phyloP scores from a whole-genome alignment of 1,140 invertebrate genomes.

The Gonioctena quinquepunctata region DNA sequence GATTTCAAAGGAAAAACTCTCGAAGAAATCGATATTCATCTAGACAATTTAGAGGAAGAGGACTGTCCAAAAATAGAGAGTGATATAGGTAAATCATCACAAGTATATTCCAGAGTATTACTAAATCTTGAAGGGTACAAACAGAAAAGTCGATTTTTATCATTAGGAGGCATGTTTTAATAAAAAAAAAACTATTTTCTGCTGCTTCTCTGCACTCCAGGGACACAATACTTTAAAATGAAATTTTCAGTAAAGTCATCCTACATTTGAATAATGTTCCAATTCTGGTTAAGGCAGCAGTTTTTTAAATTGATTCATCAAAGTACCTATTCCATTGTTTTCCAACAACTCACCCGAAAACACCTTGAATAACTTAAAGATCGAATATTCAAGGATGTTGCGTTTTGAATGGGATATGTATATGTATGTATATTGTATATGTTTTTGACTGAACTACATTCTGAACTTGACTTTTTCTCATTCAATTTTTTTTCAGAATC shows the following conservation, averaged over 20 bases:
- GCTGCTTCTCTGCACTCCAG: background rate
- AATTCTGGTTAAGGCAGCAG: background rate
- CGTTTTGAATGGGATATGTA: background rate
- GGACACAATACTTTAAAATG: background rate
- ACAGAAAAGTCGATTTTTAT: background rate
- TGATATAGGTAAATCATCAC: background rate
- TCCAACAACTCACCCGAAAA: background rate
- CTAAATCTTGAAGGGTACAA: background rate
- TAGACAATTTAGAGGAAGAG: slow-evolving; percentile 3
- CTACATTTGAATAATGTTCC: background rate
- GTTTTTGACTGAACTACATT: background rate
- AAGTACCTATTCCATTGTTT: background rate
- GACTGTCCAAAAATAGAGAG: background rate
- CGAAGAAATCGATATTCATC: slow-evolving; percentile 26
- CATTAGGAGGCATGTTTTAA: background rate
- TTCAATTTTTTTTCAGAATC: background rate
- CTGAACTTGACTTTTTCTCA: background rate
- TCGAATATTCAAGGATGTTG: background rate
- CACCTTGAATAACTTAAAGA: background rate
- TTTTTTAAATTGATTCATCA: background rate
- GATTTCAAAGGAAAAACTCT: slow-evolving; percentile 24
- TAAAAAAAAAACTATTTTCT: background rate
- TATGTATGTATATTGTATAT: background rate
- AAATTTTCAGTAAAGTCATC: background rate
- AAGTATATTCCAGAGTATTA: background rate